Base-by-base conservation (phyloP, 2,888 invertebrate species). In the Epicampocera succincta region DNA sequence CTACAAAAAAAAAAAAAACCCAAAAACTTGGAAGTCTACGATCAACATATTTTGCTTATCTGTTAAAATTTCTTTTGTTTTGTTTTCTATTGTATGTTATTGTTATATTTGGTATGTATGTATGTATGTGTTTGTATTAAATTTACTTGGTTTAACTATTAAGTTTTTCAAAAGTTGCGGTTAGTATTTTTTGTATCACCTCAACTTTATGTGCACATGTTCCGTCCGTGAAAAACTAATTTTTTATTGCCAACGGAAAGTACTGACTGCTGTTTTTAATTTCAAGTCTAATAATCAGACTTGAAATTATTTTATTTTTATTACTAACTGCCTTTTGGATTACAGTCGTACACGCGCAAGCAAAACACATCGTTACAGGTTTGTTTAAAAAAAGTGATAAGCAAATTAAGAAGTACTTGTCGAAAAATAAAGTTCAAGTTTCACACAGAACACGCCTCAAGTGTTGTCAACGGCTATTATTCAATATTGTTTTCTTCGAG, bases 31-130 rank as follows among this genome's bases (percentile, higher is more conserved):
- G 15, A 52, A 44, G 46, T 61, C 60, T 50, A 25, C 29, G 1
- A 29, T 44, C 29, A 54, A 54, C 25, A 15, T 29, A 48, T 56
- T 66, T 74, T 25, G 46, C 48, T 74, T 74, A 74, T 74, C 74
- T 58, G 19, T 13, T 9, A 58, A 66, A 42, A 66, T 40, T 66
- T 52, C 48, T 58, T 58, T 40, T 44, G 13, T 5, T 58, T 40
- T 44, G 15, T 13, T 38, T 65, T 48, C 58, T 42, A 5, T 48
- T 65, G 13, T 40, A n/a, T n/a, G n/a, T n/a, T n/a, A n/a, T n/a
- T n/a, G n/a, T n/a, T n/a, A n/a, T n/a, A n/a, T n/a, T n/a, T n/a
- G n/a, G n/a, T n/a, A n/a, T n/a, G n/a, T 42, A 17, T n/a, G 33
- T 33, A 33, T 9, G 8, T 8, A 25, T 5, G 2, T 5, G 2